phyloP scores from a whole-genome alignment of 2,113 vertebrate species.

The Ophiodon elongatus region DNA sequence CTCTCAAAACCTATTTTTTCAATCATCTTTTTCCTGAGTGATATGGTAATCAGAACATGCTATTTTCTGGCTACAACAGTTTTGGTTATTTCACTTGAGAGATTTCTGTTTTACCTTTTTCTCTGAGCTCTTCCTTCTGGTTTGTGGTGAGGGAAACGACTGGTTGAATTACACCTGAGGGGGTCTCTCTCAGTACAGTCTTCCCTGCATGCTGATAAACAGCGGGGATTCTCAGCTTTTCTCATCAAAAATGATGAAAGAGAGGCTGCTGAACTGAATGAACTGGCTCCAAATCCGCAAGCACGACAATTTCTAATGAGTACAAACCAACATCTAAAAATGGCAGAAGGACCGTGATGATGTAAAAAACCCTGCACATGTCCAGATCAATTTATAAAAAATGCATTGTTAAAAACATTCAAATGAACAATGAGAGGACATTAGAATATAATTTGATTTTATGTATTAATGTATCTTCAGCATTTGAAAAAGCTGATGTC shows the following conservation, averaged over 20 bases:
- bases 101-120: neutral
- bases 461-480: neutral
- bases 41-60: neutral
- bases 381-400: neutral
- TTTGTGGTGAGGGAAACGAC: neutral
- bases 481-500: too few species aligned
- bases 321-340: neutral
- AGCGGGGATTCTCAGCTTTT: neutral
- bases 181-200: neutral
- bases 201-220: neutral
- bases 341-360: accelerated
- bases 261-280: neutral
- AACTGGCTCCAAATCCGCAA: neutral
- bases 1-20: neutral
- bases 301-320: neutral
- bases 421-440: neutral
- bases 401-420: neutral
- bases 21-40: neutral
- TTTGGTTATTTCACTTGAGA: neutral
- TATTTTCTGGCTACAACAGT: neutral
- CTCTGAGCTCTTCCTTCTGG: neutral
- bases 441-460: neutral
- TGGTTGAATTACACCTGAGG: neutral
- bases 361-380: neutral
- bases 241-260: neutral